A percentile compares a stretch with the other conserved stretches of the same genome.
Conservation (phyloP, 2,113 vertebrate genomes). For the Megatriorchis doriae region DNA sequence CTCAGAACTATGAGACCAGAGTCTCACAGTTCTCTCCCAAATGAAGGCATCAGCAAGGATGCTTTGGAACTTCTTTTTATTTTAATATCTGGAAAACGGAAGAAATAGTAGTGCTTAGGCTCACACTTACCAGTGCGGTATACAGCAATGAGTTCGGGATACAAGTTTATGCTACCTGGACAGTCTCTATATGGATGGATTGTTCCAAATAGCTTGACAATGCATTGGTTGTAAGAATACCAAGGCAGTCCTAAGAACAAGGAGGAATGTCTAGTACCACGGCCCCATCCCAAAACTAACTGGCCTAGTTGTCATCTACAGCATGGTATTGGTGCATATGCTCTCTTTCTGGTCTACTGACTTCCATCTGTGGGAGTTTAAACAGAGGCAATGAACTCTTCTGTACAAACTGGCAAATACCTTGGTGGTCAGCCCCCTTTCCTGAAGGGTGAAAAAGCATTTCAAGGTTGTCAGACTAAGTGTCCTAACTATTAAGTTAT, state of each 20-base stretch:
- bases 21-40: neutral
- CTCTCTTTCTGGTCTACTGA: neutral
- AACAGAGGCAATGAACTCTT: neutral
- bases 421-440: neutral
- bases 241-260: neutral
- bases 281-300: neutral
- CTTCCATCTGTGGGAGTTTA: neutral
- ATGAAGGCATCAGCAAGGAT: neutral
- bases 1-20: neutral
- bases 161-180: neutral
- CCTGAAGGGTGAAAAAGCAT: neutral
- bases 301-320: neutral
- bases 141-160: neutral
- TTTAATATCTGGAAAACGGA: neutral
- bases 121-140: neutral
- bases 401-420: neutral
- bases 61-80: neutral
- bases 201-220: neutral
- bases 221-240: neutral
- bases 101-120: neutral
- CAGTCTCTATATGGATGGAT: neutral
- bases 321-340: neutral
- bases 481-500: neutral
- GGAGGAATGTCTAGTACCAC: neutral
- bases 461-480: neutral